Percentiles rank a stretch among this genome's conserved stretches.
Evolutionary conservation across 2,888 invertebrate species (phyloP).

Genomic region (Pammene fasciana): DNA sequence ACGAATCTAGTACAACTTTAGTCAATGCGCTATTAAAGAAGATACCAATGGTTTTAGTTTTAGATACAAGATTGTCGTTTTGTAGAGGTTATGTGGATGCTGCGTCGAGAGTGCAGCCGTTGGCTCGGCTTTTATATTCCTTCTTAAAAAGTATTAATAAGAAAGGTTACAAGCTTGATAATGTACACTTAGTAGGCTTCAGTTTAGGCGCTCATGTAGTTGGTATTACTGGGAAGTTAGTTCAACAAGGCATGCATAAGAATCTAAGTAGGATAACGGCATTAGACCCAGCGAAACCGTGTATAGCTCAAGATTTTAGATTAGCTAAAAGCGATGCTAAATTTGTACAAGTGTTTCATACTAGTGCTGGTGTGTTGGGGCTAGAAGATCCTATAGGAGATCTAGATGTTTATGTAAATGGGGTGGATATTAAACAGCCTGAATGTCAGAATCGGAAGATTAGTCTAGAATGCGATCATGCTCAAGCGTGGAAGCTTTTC

Average conservation of each 20-base stretch:
- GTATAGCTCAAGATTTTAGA: constrained; percentile 60
- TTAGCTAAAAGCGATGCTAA: constrained; percentile 62
- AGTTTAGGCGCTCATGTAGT: constrained; percentile 86
- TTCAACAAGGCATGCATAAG: constrained; percentile 54
- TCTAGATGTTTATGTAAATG: constrained; percentile 73
- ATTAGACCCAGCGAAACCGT: constrained; percentile 73
- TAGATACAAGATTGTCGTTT: constrained; percentile 68
- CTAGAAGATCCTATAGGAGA: constrained; percentile 67
- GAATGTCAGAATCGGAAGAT: constrained; percentile 63
- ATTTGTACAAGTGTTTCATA: constrained; percentile 73
- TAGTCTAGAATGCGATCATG: constrained; percentile 71
- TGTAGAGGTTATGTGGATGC: constrained; percentile 69
- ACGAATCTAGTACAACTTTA: constrained; percentile 64
- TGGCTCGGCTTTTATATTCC: constrained; percentile 59
- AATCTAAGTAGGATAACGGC: constrained; percentile 67
- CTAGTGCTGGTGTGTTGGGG: constrained; percentile 70
- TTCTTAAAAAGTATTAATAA: constrained; percentile 58
- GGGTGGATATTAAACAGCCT: constrained; percentile 65
- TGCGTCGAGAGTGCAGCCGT: constrained; percentile 62
- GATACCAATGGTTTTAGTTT: constrained; percentile 58
- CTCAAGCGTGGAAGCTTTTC: constrained; percentile 68
- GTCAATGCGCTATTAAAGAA: constrained; percentile 61
- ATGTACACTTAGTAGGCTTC: constrained; percentile 84
- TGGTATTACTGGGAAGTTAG: constrained; percentile 71
- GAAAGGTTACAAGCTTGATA: constrained; percentile 66